These are phyloP conservation scores for Pavo muticus DNA, from an alignment of 2,113 vertebrate species.

Conservation along the genomic window DNA sequence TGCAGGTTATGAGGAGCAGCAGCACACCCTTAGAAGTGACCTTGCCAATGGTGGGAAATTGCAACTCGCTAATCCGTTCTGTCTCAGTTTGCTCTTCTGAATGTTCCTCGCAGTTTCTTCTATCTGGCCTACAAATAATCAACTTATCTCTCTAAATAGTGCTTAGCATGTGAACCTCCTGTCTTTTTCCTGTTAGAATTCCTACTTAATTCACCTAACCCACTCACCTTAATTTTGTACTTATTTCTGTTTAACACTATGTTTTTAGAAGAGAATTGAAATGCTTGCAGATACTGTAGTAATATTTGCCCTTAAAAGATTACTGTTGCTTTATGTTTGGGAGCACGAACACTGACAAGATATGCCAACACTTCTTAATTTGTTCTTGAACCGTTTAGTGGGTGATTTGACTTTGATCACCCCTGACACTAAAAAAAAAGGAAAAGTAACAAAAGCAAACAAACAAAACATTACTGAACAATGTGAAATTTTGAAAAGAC, in stretches of 20 bases:
- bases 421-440: not conserved
- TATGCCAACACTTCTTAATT: not conserved
- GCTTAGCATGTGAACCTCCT: not conserved
- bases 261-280: not conserved
- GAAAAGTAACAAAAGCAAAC: not conserved
- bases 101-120: not conserved
- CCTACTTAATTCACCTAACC: not conserved
- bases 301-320: conserved; percentile 1
- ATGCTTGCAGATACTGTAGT: not conserved
- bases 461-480: not conserved
- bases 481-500: not conserved
- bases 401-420: not conserved
- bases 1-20: fast-evolving
- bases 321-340: not conserved
- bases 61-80: not conserved
- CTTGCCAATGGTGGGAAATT: not conserved
- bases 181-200: not conserved
- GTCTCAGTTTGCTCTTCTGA: not conserved
- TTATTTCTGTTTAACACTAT: not conserved
- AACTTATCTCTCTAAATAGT: not conserved
- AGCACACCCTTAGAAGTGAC: not conserved
- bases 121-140: not conserved
- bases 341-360: not conserved
- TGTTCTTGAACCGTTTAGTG: not conserved
- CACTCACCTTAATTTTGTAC: not conserved